phyloP scores from a whole-genome alignment of 2,797 vertebrate genomes.

The Steatocranus sp. region DNA sequence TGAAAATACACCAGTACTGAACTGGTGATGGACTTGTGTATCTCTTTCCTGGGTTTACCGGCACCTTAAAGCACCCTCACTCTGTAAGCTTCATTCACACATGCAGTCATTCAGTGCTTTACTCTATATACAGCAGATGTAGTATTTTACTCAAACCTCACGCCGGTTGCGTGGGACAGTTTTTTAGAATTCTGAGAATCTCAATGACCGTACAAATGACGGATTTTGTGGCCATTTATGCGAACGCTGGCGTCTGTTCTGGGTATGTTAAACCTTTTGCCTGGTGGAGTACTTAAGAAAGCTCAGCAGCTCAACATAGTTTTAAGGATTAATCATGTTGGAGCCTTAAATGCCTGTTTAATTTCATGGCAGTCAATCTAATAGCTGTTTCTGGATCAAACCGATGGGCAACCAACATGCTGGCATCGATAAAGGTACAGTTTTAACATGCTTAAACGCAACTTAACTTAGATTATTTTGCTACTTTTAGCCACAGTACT shows the following conservation, averaged over 20 bases:
- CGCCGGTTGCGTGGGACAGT: no score
- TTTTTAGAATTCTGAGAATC: background rate
- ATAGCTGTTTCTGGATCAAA: background rate
- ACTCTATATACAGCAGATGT: background rate
- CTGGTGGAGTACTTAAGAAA: background rate
- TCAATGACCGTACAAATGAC: background rate
- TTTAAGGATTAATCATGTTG: background rate
- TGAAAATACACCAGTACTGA: background rate
- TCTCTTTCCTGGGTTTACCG: background rate
- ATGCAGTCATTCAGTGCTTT: background rate
- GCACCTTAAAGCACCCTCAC: background rate
- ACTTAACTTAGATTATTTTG: background rate
- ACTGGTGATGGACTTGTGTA: background rate
- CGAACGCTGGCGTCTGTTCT: background rate
- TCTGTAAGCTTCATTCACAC: background rate
- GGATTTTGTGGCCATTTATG: background rate
- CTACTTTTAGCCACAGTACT: background rate
- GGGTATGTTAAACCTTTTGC: background rate
- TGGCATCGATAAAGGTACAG: background rate
- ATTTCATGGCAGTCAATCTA: background rate
- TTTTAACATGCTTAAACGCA: background rate
- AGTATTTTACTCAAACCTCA: background rate
- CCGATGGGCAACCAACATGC: background rate
- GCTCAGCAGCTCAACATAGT: background rate
- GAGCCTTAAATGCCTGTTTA: background rate